phyloP scores from a whole-genome alignment of 2,888 invertebrate species.

The Ophion ventricosus region DNA sequence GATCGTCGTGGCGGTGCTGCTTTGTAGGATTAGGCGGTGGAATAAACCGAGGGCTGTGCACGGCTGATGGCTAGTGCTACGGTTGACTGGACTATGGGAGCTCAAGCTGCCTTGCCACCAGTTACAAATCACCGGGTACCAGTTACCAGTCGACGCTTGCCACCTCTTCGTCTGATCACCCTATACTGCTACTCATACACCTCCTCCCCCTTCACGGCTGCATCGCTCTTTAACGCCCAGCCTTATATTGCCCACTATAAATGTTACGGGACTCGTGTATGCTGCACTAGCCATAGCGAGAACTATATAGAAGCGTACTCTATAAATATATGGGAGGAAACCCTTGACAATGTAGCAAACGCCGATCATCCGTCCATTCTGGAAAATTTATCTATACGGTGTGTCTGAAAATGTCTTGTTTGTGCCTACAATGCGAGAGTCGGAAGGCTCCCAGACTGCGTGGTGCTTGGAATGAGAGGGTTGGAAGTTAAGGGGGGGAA shows the following conservation, averaged over 20 bases:
- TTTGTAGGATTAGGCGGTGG: slow-evolving; percentile 78
- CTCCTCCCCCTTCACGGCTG: slow-evolving; percentile 13
- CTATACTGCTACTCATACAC: slow-evolving; percentile 25
- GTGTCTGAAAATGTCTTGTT: neutral
- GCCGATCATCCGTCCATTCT: neutral
- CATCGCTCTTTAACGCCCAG: slow-evolving; percentile 51
- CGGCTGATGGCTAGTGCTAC: slow-evolving; percentile 36
- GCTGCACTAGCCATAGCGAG: neutral
- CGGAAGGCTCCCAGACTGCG: neutral
- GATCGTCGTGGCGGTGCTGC: slow-evolving; percentile 72
- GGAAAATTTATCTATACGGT: neutral
- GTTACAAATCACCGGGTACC: slow-evolving; percentile 79
- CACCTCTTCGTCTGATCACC: slow-evolving; percentile 72
- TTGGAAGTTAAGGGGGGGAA: neutral
- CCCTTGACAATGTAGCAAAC: neutral
- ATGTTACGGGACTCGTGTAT: slow-evolving; percentile 28
- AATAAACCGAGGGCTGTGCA: slow-evolving; percentile 31
- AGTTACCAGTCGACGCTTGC: slow-evolving; percentile 76
- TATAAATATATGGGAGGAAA: neutral
- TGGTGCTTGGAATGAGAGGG: neutral
- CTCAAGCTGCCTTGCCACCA: slow-evolving; percentile 74
- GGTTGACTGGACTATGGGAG: slow-evolving; percentile 58
- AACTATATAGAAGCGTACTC: neutral
- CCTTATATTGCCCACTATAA: slow-evolving; percentile 58
- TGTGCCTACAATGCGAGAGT: neutral